These are phyloP conservation scores for Panthera uncia DNA, from an alignment of 2,113 vertebrate genomes.

Conservation along the genomic window DNA sequence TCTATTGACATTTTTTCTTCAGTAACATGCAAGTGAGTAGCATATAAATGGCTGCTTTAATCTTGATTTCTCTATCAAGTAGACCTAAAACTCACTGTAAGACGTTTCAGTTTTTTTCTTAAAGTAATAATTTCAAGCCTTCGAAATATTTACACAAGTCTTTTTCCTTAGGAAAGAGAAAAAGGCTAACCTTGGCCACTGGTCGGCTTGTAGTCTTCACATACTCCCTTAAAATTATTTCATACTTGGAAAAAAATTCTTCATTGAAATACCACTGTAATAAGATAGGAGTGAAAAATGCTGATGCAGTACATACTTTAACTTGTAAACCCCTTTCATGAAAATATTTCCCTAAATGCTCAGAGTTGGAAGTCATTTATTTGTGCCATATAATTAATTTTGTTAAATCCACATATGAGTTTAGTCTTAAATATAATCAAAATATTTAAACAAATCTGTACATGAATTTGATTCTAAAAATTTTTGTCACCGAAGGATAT, in stretches of 20 bases:
- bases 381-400: slow-evolving; percentile 35
- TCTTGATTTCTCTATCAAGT: background rate
- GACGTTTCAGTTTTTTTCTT: background rate
- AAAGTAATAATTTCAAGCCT: background rate
- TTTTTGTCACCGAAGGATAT: slow-evolving; percentile 1
- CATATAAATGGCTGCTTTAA: slow-evolving; percentile 29
- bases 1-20: slow-evolving; percentile 47
- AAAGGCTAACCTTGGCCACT: background rate
- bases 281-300: background rate
- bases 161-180: background rate
- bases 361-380: background rate
- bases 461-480: background rate
- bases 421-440: slow-evolving; percentile 18
- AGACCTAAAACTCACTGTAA: slow-evolving; percentile 17
- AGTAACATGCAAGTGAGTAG: background rate
- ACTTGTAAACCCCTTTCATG: background rate
- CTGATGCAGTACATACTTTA: background rate
- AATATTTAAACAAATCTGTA: slow-evolving; percentile 34
- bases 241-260: background rate
- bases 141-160: slow-evolving; percentile 3
- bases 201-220: background rate
- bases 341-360: slow-evolving; percentile 40
- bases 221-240: background rate
- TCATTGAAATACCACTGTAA: background rate
- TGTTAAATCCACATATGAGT: slow-evolving; percentile 25